Percentiles rank a stretch among this genome's conserved stretches.
These are phyloP conservation scores for Strix aluco DNA, from an alignment of 2,113 vertebrate species.

Conservation along the genomic window DNA sequence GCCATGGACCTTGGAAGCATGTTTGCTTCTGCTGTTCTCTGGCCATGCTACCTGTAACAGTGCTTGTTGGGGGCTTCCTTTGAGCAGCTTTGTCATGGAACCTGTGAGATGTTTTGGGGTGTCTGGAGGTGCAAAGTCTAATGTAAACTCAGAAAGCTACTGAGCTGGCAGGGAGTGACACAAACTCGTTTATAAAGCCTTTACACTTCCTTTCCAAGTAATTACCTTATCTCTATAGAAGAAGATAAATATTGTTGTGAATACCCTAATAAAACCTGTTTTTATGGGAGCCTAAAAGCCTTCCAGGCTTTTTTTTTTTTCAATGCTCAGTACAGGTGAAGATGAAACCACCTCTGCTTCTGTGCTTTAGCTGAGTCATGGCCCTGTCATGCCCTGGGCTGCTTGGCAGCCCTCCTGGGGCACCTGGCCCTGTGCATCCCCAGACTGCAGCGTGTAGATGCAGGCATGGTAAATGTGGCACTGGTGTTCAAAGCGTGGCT, in stretches of 20 bases:
- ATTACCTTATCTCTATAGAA: background rate
- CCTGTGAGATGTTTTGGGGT: background rate
- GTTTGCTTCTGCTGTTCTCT: background rate
- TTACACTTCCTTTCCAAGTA: background rate
- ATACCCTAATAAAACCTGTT: background rate
- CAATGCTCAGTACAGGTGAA: background rate
- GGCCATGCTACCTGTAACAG: background rate
- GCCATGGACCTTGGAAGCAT: too few relatives aligned
- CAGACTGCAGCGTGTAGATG: accelerated
- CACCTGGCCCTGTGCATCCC: background rate
- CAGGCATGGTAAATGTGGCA: accelerated
- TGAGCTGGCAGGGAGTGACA: background rate
- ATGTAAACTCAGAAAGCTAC: background rate
- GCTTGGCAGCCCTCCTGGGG: accelerated
- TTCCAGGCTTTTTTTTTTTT: background rate
- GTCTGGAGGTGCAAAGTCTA: background rate
- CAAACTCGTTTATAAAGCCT: background rate
- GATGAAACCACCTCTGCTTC: background rate
- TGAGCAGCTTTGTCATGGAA: background rate
- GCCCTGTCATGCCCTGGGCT: accelerated
- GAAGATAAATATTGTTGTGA: background rate
- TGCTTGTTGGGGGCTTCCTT: background rate
- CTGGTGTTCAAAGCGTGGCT: background rate
- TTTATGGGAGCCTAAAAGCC: background rate
- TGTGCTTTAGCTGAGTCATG: background rate